Conservation (phyloP, 2,113 vertebrate genomes). For the Colius striatus region DNA sequence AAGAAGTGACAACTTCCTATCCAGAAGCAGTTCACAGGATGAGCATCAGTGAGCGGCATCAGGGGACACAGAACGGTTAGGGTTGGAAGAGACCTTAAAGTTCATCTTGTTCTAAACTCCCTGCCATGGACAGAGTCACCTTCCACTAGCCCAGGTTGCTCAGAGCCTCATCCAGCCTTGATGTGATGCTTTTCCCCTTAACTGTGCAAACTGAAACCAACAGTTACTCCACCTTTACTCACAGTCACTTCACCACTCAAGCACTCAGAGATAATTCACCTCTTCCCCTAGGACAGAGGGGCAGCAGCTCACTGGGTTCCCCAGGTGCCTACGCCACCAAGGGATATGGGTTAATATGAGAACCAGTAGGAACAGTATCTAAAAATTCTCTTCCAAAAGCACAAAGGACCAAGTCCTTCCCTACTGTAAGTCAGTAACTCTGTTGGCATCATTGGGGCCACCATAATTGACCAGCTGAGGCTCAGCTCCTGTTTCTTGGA, state of each 20-base stretch:
- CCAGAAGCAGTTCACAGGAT: rapidly evolving
- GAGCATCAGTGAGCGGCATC: background rate
- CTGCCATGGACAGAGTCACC: too few species aligned
- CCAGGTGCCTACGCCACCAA: background rate
- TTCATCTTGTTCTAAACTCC: too few species aligned
- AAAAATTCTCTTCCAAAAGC: background rate
- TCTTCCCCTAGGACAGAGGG: background rate
- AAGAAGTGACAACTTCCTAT: background rate
- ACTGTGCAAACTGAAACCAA: background rate
- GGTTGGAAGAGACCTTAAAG: too few species aligned
- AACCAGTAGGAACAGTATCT: background rate
- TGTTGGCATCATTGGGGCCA: background rate
- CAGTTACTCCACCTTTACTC: background rate
- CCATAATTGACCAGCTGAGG: background rate
- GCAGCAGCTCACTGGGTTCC: rapidly evolving
- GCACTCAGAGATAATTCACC: background rate
- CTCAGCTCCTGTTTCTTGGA: background rate
- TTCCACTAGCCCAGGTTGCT: too few species aligned
- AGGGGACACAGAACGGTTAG: too few species aligned
- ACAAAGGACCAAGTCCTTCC: background rate
- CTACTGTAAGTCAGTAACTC: rapidly evolving
- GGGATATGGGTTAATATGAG: background rate
- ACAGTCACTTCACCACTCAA: background rate
- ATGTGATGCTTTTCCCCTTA: background rate
- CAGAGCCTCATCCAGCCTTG: too few species aligned